Evolutionary conservation across 2,797 vertebrate species (phyloP).

Genomic region (Sebastes trivittatus): DNA sequence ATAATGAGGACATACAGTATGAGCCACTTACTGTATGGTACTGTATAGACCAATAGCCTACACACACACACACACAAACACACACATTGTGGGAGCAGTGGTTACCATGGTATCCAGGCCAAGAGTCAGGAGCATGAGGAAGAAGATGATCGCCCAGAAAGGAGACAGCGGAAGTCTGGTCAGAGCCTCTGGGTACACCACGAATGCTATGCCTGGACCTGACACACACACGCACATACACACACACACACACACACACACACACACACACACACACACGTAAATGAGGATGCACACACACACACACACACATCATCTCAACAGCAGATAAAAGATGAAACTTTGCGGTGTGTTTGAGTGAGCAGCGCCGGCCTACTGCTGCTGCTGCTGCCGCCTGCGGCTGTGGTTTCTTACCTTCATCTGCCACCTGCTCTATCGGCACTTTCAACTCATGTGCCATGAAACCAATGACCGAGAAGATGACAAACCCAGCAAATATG

Average conservation of each 20-base stretch:
- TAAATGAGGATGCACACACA: not conserved
- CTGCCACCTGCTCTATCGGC: slow-evolving; percentile 96
- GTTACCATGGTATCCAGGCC: slow-evolving; percentile 98
- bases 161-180: slow-evolving; percentile 96
- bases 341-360: slow-evolving; percentile 2
- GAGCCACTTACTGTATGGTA: too few relatives aligned
- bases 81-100: not conserved
- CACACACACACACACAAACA: slow-evolving; percentile 20
- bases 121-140: slow-evolving; percentile 97
- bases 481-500: slow-evolving; percentile 98
- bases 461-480: slow-evolving; percentile 99
- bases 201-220: slow-evolving; percentile 98
- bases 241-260: slow-evolving; percentile 31
- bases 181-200: slow-evolving; percentile 97
- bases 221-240: slow-evolving; percentile 27
- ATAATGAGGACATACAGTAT: not conserved
- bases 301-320: not conserved
- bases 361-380: not conserved
- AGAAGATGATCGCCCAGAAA: slow-evolving; percentile 99
- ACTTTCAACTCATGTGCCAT: slow-evolving; percentile 98
- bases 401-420: slow-evolving; percentile 88
- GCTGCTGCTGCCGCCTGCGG: not conserved
- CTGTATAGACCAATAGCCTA: not conserved
- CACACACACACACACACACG: not conserved
- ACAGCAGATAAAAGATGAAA: not conserved